A percentile compares a stretch with the other conserved stretches of the same genome.
phyloP scores from a whole-genome alignment of 2,797 vertebrate genomes.

The Rhadinocentrus ornatus region DNA sequence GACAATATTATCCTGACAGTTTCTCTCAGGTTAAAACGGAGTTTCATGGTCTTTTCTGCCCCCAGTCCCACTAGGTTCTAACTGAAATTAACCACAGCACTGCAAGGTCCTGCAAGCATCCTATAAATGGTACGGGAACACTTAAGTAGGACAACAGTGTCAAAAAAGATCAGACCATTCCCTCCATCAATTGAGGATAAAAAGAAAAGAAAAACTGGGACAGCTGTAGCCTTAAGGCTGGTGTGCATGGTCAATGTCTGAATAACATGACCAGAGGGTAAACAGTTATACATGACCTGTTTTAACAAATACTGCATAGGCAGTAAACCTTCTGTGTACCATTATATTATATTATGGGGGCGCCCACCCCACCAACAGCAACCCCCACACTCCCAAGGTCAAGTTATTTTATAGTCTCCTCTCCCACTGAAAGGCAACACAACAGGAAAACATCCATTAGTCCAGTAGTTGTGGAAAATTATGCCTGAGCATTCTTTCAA shows the following conservation, averaged over 20 bases:
- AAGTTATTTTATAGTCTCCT: no score
- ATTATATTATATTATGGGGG: no score
- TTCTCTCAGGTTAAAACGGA: neutral
- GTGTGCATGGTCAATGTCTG: slow-evolving; percentile 36
- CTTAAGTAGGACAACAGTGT: slow-evolving; percentile 69
- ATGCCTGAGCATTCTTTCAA: no score
- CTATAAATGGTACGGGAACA: slow-evolving; percentile 49
- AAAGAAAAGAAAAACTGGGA: slow-evolving; percentile 59
- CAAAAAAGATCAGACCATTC: slow-evolving; percentile 59
- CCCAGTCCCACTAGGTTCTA: slow-evolving; percentile 1
- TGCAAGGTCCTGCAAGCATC: slow-evolving; percentile 25
- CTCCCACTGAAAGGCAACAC: neutral
- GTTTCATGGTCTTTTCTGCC: neutral
- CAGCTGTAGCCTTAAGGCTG: slow-evolving; percentile 51
- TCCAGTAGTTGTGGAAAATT: no score
- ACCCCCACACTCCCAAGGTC: no score
- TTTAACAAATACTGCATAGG: slow-evolving; percentile 25
- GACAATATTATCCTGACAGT: neutral
- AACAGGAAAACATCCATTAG: neutral
- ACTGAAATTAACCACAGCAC: slow-evolving; percentile 26
- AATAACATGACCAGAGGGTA: slow-evolving; percentile 20
- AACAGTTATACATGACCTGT: slow-evolving; percentile 23
- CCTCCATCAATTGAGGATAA: slow-evolving; percentile 41
- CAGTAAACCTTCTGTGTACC: neutral
- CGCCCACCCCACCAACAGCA: no score